Percentiles rank a stretch among this genome's conserved stretches.
Evolutionary conservation across 2,888 invertebrate species (phyloP).

Genomic region (Heteromurus nitidus): DNA sequence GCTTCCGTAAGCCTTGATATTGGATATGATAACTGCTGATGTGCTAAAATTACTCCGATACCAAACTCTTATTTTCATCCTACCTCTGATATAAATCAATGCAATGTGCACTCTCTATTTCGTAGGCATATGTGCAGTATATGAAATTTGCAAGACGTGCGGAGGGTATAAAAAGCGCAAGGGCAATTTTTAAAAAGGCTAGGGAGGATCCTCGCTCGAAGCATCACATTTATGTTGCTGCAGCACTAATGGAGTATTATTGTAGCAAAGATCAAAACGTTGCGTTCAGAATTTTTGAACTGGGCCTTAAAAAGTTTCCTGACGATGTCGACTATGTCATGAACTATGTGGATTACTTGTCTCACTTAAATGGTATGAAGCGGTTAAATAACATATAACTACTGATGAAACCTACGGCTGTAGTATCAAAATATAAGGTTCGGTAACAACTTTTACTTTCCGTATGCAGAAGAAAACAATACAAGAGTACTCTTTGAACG

Average conservation of each 20-base stretch:
- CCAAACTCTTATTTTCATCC: conserved; percentile 3
- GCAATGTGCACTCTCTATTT: conserved; percentile 45
- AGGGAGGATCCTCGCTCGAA: conserved; percentile 89
- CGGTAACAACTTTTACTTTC: conserved; percentile 53
- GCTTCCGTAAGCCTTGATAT: conserved; percentile 47
- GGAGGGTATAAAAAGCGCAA: conserved; percentile 97
- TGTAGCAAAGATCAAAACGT: conserved; percentile 98
- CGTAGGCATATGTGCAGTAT: conserved; percentile 95
- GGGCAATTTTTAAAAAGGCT: conserved; percentile 95
- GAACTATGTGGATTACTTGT: conserved; percentile 96
- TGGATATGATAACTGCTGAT: conserved; percentile 48
- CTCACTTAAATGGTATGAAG: conserved; percentile 91
- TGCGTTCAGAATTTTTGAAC: conserved; percentile 96
- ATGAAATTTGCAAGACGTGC: conserved; percentile 99
- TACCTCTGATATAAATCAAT: conserved; percentile 23
- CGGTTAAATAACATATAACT: not conserved
- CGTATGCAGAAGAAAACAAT: conserved; percentile 96
- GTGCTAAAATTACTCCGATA: not conserved
- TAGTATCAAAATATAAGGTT: not conserved
- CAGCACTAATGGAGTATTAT: conserved; percentile 99
- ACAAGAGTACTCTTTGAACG: conserved; percentile 99
- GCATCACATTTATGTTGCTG: conserved; percentile 96
- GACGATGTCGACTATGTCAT: conserved; percentile 96
- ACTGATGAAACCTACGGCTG: no score
- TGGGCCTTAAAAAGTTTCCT: conserved; percentile 97